These are phyloP conservation scores for Drosophila tsacasi DNA, from an alignment of 1,140 invertebrate species.

Conservation along the genomic window DNA sequence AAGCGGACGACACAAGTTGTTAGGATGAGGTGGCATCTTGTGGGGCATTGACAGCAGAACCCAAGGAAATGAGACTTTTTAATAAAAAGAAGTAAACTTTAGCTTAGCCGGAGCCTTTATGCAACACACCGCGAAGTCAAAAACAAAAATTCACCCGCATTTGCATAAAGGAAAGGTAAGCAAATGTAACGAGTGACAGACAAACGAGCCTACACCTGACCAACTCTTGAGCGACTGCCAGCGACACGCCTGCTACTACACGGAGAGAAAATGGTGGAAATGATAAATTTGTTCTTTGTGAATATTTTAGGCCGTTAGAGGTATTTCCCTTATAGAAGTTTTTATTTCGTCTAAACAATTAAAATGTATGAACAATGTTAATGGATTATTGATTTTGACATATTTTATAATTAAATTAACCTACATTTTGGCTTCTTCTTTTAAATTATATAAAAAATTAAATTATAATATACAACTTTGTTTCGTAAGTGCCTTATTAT, in stretches of 20 bases:
- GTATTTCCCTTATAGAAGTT: too few species aligned
- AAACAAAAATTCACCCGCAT: slow-evolving; percentile 47
- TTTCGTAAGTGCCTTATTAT: too few species aligned
- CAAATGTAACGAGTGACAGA: slow-evolving; percentile 72
- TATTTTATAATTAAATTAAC: too few species aligned
- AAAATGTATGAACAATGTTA: background rate
- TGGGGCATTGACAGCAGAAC: slow-evolving; percentile 63
- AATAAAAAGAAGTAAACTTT: slow-evolving; percentile 13
- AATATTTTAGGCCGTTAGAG: too few species aligned
- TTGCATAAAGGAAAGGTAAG: slow-evolving; percentile 79
- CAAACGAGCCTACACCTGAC: slow-evolving; percentile 78
- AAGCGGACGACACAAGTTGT: slow-evolving; percentile 57
- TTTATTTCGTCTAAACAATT: background rate
- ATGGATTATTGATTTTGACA: too few species aligned
- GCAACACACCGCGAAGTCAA: slow-evolving; percentile 13
- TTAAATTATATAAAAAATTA: too few species aligned
- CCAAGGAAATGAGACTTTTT: slow-evolving; percentile 33
- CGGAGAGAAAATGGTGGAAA: background rate
- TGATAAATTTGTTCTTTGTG: too few species aligned
- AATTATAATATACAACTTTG: too few species aligned
- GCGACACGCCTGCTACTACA: slow-evolving; percentile 18
- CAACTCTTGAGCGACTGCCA: slow-evolving; percentile 54
- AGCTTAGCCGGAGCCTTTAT: slow-evolving; percentile 29
- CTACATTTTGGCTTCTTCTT: too few species aligned
- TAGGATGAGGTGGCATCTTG: slow-evolving; percentile 29